These are phyloP conservation scores for Drosophila subpulchrella DNA, from an alignment of 1,140 invertebrate genomes.

Conservation along the genomic window DNA sequence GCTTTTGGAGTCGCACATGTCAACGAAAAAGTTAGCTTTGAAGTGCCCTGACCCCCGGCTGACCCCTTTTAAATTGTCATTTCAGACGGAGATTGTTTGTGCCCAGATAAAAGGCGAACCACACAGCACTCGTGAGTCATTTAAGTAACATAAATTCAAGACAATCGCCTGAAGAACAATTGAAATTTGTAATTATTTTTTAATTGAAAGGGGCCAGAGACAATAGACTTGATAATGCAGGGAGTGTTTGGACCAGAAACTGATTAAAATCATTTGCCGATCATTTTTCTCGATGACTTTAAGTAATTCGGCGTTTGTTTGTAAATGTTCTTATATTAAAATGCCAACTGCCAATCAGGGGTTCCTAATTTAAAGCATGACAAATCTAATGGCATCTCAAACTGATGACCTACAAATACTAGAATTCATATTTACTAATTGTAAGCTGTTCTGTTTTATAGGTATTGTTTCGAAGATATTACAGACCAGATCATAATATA, in stretches of 20 bases:
- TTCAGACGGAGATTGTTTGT: conserved; percentile 38
- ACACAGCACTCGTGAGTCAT: conserved; percentile 32
- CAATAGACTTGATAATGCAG: not conserved
- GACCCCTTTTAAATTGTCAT: conserved; percentile 75
- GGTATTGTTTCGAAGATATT: too few species aligned
- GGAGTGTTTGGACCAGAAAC: not conserved
- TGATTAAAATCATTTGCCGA: conserved; percentile 1
- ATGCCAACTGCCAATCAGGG: too few species aligned
- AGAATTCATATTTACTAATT: too few species aligned
- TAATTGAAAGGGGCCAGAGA: conserved; percentile 5
- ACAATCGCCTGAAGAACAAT: conserved; percentile 12
- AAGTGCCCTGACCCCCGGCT: conserved; percentile 48
- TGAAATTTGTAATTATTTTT: conserved; percentile 36
- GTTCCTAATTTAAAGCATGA: too few species aligned
- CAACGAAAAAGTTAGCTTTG: conserved; percentile 60
- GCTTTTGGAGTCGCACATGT: conserved; percentile 29
- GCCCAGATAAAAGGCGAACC: conserved; percentile 12
- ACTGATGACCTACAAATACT: too few species aligned
- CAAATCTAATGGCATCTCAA: too few species aligned
- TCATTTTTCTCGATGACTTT: not conserved
- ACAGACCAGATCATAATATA: too few species aligned
- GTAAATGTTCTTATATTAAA: too few species aligned
- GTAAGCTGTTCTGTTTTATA: too few species aligned
- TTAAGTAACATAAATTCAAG: conserved; percentile 20
- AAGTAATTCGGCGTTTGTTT: not conserved